Evolutionary conservation across 1,140 invertebrate species (phyloP).

Genomic region (Ladona fulva): DNA sequence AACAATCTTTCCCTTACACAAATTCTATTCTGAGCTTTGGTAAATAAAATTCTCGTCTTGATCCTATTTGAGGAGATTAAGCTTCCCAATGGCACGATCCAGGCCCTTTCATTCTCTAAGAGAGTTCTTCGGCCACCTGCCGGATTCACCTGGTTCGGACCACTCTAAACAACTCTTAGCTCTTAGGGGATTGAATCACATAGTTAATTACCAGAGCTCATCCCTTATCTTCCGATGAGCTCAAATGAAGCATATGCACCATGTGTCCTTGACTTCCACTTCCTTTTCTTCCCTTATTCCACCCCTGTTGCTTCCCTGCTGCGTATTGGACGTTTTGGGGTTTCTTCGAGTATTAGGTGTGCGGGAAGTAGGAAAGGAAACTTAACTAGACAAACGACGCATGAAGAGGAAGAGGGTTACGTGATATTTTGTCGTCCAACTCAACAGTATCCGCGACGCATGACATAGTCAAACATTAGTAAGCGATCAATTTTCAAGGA

Average conservation of each 20-base stretch:
- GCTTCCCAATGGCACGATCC: too few species aligned
- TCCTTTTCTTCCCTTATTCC: neutral
- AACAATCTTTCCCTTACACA: too few species aligned
- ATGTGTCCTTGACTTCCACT: neutral
- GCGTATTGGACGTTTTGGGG: neutral
- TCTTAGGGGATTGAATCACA: neutral
- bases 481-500: too few species aligned
- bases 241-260: neutral
- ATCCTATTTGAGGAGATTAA: too few species aligned
- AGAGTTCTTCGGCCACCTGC: neutral
- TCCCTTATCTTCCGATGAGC: neutral
- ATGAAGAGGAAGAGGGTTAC: too few species aligned
- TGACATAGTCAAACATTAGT: too few species aligned
- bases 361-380: neutral
- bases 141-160: neutral
- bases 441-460: too few species aligned
- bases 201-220: neutral
- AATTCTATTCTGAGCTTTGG: too few species aligned
- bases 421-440: too few species aligned
- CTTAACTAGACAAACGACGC: neutral
- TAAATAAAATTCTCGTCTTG: too few species aligned
- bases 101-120: too few species aligned
- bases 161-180: neutral
- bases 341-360: neutral
- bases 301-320: neutral